Conservation (phyloP, 2,797 vertebrate species). For the Pristis pectinata region DNA sequence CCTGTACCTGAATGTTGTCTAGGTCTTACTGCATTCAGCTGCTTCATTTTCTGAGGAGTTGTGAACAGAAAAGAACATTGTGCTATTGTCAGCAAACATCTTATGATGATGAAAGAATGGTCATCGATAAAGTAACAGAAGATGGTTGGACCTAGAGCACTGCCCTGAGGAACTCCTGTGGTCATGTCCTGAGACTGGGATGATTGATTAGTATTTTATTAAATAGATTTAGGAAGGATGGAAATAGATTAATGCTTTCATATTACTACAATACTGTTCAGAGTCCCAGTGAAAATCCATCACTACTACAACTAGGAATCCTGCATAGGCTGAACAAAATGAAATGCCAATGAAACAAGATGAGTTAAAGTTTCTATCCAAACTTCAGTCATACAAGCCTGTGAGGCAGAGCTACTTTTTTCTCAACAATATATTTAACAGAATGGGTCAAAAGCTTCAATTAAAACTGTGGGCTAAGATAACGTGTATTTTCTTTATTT, state of each 20-base stretch:
- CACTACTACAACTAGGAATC: neutral
- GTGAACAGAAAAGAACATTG: too few species aligned
- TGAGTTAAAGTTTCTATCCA: neutral
- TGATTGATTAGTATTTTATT: neutral
- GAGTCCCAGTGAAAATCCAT: neutral
- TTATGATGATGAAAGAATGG: too few species aligned
- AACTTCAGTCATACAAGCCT: neutral
- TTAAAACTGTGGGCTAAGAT: neutral
- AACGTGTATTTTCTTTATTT: neutral
- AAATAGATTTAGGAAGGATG: neutral
- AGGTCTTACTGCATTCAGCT: too few species aligned
- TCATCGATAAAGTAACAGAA: too few species aligned
- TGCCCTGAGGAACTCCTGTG: too few species aligned
- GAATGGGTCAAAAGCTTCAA: neutral
- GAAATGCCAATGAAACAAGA: neutral
- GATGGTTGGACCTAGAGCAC: too few species aligned
- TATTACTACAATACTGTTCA: neutral
- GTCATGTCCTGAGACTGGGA: too few species aligned
- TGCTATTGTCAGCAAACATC: too few species aligned
- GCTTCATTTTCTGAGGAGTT: too few species aligned
- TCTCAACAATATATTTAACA: neutral
- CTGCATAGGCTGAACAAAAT: neutral
- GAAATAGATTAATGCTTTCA: neutral
- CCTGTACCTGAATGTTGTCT: too few species aligned
- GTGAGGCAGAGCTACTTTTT: neutral